Base-by-base conservation (phyloP, 2,797 vertebrate species). In the Petrocephalus schoutedeni region DNA sequence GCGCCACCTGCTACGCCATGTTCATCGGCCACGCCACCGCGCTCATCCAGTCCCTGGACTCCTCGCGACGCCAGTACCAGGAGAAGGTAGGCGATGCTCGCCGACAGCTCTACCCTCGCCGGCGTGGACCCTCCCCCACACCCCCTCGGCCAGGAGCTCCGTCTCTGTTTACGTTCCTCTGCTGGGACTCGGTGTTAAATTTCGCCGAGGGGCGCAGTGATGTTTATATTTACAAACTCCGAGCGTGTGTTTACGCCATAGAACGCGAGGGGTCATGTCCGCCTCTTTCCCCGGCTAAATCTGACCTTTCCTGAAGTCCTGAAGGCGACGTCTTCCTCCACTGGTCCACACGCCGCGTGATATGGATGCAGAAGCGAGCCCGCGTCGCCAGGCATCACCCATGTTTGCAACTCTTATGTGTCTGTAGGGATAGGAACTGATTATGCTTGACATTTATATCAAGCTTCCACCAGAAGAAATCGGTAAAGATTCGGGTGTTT, bases 1-100 rank as follows among this genome's bases (percentile, higher is more conserved):
- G 98, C 0, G 98, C 98, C 93, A 99, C 98, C 87, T 99, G 98
- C 94, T 99, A 99, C 0, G 98, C 98, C 95, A 98, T 99, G 98
- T 99, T 99, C 94, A 99, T 99, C 9, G 98, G 98, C 91, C 98
- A 99, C 0, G 98, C 98, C 88, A 99, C 98, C 0, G 98, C 98
- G 0, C 97, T 99, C 91, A 99, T 99, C 94, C 98, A 99, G 94
- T 98, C 98, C 0, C 94, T 99, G 92, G 98, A 99, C 91, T 99
- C 98, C 0, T 99, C 98, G 0, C 94, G 98, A 61, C 97, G 98
- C 36, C 98, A 99, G 87, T 99, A 99, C 93, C 98, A 99, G 92
- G 98, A 99, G 91, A 99, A 99, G 97, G 97, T 98, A 93, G 88
- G 95, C 28, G 32, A 19, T 6, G 21, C 49, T 28, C 21, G 3